Evolutionary conservation across 1,140 invertebrate genomes (phyloP).

Genomic region (Pristionchus pacificus): DNA sequence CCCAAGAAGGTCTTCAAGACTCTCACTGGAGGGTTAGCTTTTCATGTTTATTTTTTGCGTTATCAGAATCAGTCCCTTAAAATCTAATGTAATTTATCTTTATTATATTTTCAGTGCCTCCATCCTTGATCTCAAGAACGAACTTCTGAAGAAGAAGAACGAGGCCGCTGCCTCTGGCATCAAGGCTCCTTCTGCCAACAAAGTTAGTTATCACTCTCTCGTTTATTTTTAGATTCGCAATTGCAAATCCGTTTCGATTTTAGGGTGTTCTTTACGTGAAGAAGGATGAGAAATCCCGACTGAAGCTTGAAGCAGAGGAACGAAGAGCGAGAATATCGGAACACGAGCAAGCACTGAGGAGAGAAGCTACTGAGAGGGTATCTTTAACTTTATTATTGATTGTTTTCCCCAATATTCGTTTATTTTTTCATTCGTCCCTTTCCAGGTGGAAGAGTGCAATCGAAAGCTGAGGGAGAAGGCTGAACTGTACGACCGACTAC

Average conservation of each 20-base stretch:
- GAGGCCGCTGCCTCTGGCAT: not conserved
- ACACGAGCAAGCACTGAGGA: conserved; percentile 11
- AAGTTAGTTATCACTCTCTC: not conserved
- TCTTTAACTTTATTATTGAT: not conserved
- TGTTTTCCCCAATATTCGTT: not conserved
- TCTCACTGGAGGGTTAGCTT: conserved; percentile 11
- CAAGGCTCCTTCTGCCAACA: not conserved
- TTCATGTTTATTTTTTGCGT: no score
- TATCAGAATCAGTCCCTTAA: no score
- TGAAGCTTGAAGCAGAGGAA: not conserved
- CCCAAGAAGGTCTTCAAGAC: conserved; percentile 8
- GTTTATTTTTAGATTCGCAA: not conserved
- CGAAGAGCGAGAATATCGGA: conserved; percentile 11
- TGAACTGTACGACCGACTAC: conserved; percentile 19
- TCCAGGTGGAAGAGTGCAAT: not conserved
- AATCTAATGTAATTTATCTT: not conserved
- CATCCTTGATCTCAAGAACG: conserved; percentile 21
- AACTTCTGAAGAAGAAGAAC: conserved; percentile 17
- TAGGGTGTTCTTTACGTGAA: conserved; percentile 21
- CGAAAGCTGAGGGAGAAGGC: conserved; percentile 19
- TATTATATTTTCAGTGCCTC: not conserved
- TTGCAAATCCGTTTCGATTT: conserved; percentile 8
- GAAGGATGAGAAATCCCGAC: conserved; percentile 23
- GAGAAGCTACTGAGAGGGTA: conserved; percentile 6
- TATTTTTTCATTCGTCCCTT: not conserved